Base-by-base conservation (phyloP, 2,797 vertebrate genomes). In the Lithobates pipiens region DNA sequence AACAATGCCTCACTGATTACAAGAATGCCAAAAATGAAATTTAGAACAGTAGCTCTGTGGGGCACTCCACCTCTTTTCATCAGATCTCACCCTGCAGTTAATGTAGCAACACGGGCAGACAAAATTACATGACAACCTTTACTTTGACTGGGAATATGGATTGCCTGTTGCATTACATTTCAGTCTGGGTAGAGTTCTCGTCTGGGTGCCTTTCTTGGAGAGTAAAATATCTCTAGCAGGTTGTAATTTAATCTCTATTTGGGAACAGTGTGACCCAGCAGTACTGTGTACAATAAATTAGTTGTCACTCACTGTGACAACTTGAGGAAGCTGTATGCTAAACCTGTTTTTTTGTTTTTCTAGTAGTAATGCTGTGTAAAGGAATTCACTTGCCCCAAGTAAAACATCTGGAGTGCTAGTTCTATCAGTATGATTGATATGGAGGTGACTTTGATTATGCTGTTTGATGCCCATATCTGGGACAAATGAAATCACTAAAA, bases 241-340 rank as follows among this genome's bases (percentile, higher is more conserved):
- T 80, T 85, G 76, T 67, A 85, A 85, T 69, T 75, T 27, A 74
- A 85, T 85, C 84, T 80, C 21, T 46, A 27, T 11, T 39, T 54
- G 29, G 36, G n/a, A 80, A 71, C 57, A 54, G 3, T 54, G 77
- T 74, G 83, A 85, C 69, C 71, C 73, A 10, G 9, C 69, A 73
- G 42, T 50, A 36, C 7, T 42, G 29, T 44, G 27, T 29, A 65
- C 61, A 85, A 70, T 79, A 74, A 79, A 67, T 68, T 34, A 10
- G 68, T 46, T 46, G 84, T 85, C 71, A 54, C 76, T 39, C 34
- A 25, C 23, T 80, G 25, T 23, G 27, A 27, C 44, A 21, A 5
- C 2, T n/a, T 23, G 7, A 15, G 16, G 75, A 78, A 69, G 5
- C 50, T 32, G 15, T 63, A n/a, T 32, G 9, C 11, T 29, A 21